Evolutionary conservation across 2,113 vertebrate genomes (phyloP).

Genomic region (Tachysurus vachellii): DNA sequence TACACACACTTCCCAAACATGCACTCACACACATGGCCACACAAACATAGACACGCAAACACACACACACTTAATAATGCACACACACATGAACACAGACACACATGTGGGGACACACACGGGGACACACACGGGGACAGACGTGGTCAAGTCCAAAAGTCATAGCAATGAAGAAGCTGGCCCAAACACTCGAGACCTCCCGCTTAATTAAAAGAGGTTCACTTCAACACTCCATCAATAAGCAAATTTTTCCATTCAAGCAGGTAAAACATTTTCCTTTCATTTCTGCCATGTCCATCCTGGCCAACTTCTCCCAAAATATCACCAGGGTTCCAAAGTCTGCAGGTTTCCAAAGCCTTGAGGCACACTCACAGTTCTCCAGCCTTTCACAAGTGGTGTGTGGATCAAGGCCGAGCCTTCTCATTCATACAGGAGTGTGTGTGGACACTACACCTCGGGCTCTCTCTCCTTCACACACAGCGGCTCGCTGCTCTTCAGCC

Average conservation of each 20-base stretch:
- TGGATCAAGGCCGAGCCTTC: constrained; percentile 3
- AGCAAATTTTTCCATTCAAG: not conserved
- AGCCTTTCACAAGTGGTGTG: not conserved
- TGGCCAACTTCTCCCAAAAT: not conserved
- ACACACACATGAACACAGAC: too few relatives aligned
- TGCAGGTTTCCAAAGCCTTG: not conserved
- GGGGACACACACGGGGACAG: too few relatives aligned
- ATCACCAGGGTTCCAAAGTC: not conserved
- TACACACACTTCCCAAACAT: not conserved
- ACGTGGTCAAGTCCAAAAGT: not conserved
- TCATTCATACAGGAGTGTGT: constrained; percentile 6
- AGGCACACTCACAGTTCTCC: not conserved
- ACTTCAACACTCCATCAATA: not conserved
- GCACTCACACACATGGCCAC: not conserved
- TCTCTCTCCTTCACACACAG: not conserved
- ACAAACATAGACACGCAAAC: not conserved
- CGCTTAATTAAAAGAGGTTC: not conserved
- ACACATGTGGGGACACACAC: too few relatives aligned
- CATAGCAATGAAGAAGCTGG: not conserved
- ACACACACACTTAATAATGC: not conserved
- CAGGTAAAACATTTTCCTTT: not conserved
- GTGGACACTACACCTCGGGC: constrained; percentile 24
- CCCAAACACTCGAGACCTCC: not conserved
- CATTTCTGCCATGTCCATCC: not conserved
- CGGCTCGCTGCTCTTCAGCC: not conserved